Base-by-base conservation (phyloP, 2,113 vertebrate genomes). In the Hydrolagus affinis region DNA sequence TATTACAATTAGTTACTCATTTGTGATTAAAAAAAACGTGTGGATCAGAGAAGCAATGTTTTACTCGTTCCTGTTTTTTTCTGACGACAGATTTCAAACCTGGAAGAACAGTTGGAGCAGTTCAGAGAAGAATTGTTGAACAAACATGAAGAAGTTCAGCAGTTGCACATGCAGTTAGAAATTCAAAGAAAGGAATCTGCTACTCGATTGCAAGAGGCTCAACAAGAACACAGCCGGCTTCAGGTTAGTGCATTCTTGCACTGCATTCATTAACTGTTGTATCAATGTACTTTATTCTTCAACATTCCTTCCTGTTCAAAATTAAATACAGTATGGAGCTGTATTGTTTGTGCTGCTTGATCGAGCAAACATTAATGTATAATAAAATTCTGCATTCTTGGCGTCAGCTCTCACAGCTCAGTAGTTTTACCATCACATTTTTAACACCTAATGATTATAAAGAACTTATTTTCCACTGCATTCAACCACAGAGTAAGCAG, bases 51-150 rank as follows among this genome's bases (percentile, higher is more conserved):
- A 11, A n/a, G 21, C 56, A n/a, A 11, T 77, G 56, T 9, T 77
- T n/a, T 56, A n/a, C 28, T 60, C 19, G 1, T 15, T 88, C 62
- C 19, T 88, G 89, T 85, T 70, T 88, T 90, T 88, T 90, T 2
- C 86, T 89, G 17, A 66, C 88, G 78, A 69, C 86, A 99, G 98
- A 96, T 98, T 69, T 92, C 94, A 0, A 97, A 99, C 89, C 94
- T 99, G 89, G 98, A 99, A 90, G 98, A 99, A 87, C 98, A 99
- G 85, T 90, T 99, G 89, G 98, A 99, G 85, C 98, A 99, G 88
- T 99, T 99, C 89, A 94, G 95, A 87, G 98, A 99, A 88, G 97
- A 99, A 90, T 91, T 99, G 88, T 96, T 98, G 92, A 99, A 99
- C 88, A 99, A 99, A 91, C 97, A 95, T 64, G 98, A 99, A 90